Conservation (phyloP, 2,888 invertebrate genomes). For the Synanthedon andrenaeformis region DNA sequence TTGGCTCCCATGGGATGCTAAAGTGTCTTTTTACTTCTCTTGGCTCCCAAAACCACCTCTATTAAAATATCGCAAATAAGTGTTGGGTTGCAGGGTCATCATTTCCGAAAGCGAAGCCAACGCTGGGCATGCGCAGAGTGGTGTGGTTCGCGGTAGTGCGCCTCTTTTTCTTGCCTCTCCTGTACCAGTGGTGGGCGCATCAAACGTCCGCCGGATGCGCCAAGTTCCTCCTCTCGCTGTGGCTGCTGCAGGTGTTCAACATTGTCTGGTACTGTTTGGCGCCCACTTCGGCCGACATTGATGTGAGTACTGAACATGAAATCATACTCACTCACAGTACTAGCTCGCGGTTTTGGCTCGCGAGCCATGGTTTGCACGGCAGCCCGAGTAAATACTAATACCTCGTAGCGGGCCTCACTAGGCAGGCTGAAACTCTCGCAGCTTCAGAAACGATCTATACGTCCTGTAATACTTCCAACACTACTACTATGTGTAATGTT, state of each 20-base stretch:
- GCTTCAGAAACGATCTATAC: too few relatives aligned
- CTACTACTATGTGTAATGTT: slow-evolving; percentile 6
- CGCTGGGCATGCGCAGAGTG: slow-evolving; percentile 88
- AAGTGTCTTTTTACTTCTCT: too few relatives aligned
- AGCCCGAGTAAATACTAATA: too few relatives aligned
- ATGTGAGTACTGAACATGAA: slow-evolving; percentile 47
- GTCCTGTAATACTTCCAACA: too few relatives aligned
- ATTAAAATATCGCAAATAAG: too few relatives aligned
- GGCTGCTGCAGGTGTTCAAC: slow-evolving; percentile 79
- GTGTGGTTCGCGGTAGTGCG: slow-evolving; percentile 85
- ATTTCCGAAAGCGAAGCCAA: slow-evolving; percentile 95
- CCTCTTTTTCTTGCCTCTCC: slow-evolving; percentile 85
- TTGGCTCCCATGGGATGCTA: too few relatives aligned
- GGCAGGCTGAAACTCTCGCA: too few relatives aligned
- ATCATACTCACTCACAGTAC: not conserved
- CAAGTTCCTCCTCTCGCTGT: slow-evolving; percentile 79
- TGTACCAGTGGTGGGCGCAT: slow-evolving; percentile 90
- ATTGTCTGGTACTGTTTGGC: slow-evolving; percentile 65
- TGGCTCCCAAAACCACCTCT: too few relatives aligned
- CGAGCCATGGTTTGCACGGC: too few relatives aligned
- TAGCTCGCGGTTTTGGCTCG: not conserved
- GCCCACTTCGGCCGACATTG: slow-evolving; percentile 50
- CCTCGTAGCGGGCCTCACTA: too few relatives aligned
- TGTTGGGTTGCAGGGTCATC: slow-evolving; percentile 79
- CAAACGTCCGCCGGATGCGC: slow-evolving; percentile 87